Evolutionary conservation across 2,797 vertebrate genomes (phyloP).

Genomic region (Cossypha polioptera): DNA sequence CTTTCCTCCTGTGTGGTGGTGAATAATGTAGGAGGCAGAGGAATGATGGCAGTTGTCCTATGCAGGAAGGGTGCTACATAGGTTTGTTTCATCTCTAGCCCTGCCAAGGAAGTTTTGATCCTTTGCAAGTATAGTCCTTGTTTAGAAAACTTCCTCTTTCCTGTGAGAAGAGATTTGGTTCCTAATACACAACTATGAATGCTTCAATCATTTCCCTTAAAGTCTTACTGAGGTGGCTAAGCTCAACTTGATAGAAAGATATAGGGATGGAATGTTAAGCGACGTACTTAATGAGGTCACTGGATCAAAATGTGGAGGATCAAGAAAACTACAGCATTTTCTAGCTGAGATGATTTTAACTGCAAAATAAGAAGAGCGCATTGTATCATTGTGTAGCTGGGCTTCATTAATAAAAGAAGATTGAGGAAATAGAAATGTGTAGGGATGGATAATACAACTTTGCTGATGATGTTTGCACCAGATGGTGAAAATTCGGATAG

Average conservation of each 20-base stretch:
- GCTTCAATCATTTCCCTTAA: not conserved
- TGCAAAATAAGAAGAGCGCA: not conserved
- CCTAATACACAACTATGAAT: not conserved
- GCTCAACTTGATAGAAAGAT: not conserved
- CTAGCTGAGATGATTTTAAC: not conserved
- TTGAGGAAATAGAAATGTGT: not conserved
- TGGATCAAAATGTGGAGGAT: not conserved
- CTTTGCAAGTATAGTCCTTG: not conserved
- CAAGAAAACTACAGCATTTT: not conserved
- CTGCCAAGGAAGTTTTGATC: not conserved
- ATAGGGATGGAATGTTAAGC: not conserved
- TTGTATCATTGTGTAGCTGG: not conserved
- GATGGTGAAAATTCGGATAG: not conserved
- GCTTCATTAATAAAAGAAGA: not conserved
- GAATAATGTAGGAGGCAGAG: not conserved
- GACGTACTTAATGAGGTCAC: not conserved
- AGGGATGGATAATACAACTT: not conserved
- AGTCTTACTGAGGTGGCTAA: not conserved
- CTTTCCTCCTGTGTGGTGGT: not conserved
- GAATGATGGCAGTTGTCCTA: not conserved
- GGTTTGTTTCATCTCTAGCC: not conserved
- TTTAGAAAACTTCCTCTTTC: not conserved
- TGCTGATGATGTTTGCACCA: not conserved
- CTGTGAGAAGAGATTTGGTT: not conserved
- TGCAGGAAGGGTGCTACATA: not conserved